Evolutionary conservation across 2,888 invertebrate species (phyloP).

Genomic region (Callimorpha dominula): DNA sequence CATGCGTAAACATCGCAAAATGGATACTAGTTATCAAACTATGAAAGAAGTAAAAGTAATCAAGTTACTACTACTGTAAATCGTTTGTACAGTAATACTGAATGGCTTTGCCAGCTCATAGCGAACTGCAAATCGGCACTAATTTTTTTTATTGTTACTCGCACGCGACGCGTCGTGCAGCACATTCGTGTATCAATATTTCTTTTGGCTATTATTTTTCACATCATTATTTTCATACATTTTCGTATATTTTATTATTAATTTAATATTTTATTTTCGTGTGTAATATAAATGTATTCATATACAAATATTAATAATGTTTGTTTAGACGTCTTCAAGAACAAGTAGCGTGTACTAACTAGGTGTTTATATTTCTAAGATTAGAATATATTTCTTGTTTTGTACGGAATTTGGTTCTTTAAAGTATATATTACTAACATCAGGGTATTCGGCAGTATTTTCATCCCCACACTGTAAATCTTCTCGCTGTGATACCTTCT

Average conservation of each 20-base stretch:
- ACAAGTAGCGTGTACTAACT: too few relatives aligned
- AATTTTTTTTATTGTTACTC: slow-evolving; percentile 44
- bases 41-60: not conserved
- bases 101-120: slow-evolving; percentile 40
- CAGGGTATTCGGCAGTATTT: too few relatives aligned
- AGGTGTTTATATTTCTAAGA: too few relatives aligned
- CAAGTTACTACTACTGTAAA: slow-evolving; percentile 31
- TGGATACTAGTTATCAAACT: not conserved
- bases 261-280: not conserved
- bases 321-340: too few relatives aligned
- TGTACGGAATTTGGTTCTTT: too few relatives aligned
- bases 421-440: too few relatives aligned
- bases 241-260: slow-evolving; percentile 18
- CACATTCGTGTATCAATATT: slow-evolving; percentile 25
- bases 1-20: not conserved
- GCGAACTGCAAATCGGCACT: slow-evolving; percentile 49
- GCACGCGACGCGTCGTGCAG: slow-evolving; percentile 38
- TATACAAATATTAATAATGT: too few relatives aligned
- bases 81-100: slow-evolving; percentile 17
- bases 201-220: slow-evolving; percentile 23
- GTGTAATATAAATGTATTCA: not conserved
- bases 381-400: too few relatives aligned
- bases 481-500: too few relatives aligned
- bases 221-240: slow-evolving; percentile 18
- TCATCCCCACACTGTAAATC: too few relatives aligned